phyloP scores from a whole-genome alignment of 2,113 vertebrate genomes.

The Ascaphus truei region DNA sequence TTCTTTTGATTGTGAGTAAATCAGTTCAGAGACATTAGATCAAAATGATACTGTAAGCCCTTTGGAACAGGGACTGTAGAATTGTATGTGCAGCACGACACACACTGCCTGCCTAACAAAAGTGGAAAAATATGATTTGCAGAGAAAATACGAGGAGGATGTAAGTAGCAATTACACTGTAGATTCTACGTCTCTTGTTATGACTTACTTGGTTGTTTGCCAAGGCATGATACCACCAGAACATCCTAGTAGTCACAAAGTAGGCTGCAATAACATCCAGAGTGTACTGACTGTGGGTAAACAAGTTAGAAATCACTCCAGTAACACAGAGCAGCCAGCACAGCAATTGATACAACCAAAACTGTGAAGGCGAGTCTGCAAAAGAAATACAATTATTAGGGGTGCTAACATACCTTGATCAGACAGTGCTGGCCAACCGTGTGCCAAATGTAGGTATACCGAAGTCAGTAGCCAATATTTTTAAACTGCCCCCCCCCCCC shows the following conservation, averaged over 20 bases:
- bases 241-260: not conserved
- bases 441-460: not conserved
- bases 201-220: not conserved
- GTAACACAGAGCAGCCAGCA: not conserved
- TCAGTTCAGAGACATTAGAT: too few species aligned
- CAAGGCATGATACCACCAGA: not conserved
- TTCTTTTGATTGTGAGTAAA: too few species aligned
- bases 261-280: not conserved
- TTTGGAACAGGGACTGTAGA: too few species aligned
- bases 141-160: too few species aligned
- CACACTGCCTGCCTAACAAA: too few species aligned
- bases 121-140: too few species aligned
- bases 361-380: conserved; percentile 45
- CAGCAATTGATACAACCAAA: conserved; percentile 16
- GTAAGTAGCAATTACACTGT: too few species aligned
- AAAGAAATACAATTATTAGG: conserved; percentile 36
- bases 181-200: too few species aligned
- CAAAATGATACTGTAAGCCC: too few species aligned
- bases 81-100: too few species aligned
- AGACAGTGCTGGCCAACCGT: not conserved
- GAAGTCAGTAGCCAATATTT: not conserved
- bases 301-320: not conserved
- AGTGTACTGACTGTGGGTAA: not conserved
- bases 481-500: too few species aligned
- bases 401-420: fast-evolving